A percentile compares a stretch with the other conserved stretches of the same genome.
phyloP scores from a whole-genome alignment of 2,797 vertebrate species.

The Dermochelys coriacea region DNA sequence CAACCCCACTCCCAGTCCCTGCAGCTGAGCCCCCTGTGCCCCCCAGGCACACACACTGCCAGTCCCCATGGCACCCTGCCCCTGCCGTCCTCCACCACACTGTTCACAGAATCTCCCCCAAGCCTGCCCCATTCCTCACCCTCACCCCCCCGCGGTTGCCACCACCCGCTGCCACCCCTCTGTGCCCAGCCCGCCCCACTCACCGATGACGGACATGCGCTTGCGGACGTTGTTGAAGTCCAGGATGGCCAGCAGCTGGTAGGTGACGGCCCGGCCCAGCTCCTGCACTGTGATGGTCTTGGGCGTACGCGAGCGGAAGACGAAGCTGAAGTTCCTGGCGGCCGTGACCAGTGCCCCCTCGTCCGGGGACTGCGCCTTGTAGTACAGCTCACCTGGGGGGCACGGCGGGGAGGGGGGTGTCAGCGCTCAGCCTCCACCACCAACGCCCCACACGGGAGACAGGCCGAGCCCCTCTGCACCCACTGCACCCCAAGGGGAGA shows the following conservation, averaged over 20 bases:
- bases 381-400: conserved; percentile 87
- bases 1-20: not conserved
- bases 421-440: accelerated
- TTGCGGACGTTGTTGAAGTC: conserved; percentile 97
- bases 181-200: not conserved
- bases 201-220: conserved; percentile 96
- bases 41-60: accelerated
- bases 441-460: accelerated
- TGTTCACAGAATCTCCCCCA: too few relatives aligned
- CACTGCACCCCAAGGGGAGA: not conserved
- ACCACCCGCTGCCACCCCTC: not conserved
- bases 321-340: conserved; percentile 93
- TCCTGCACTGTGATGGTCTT: conserved; percentile 90
- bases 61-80: accelerated
- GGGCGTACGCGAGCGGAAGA: conserved; percentile 92
- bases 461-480: too few relatives aligned
- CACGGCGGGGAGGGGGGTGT: not conserved
- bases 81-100: accelerated
- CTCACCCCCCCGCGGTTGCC: too few relatives aligned
- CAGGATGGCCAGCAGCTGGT: conserved; percentile 92
- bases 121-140: too few relatives aligned
- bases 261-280: conserved; percentile 88
- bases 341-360: conserved; percentile 93
- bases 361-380: conserved; percentile 95
- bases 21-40: accelerated